phyloP scores from a whole-genome alignment of 2,888 invertebrate genomes.

The Tricholauxania praeusta region DNA sequence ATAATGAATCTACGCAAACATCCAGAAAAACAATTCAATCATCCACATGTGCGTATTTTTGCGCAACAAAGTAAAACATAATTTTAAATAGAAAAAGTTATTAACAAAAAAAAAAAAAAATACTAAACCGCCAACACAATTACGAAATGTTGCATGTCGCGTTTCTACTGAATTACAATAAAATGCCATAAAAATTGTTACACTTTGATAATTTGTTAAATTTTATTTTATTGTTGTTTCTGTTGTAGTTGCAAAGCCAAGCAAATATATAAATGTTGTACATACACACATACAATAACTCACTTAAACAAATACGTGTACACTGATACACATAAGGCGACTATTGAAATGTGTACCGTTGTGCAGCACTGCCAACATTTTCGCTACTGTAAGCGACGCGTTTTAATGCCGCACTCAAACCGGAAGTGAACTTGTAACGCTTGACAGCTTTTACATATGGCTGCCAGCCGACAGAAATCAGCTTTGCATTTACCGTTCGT shows the following conservation, averaged over 20 bases:
- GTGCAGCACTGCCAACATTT: too few relatives aligned
- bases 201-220: background rate
- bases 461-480: constrained; percentile 25
- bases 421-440: constrained; percentile 33
- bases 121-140: background rate
- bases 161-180: background rate
- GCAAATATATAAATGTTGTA: background rate
- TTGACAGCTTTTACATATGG: constrained; percentile 35
- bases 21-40: too few relatives aligned
- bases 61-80: background rate
- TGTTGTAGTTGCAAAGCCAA: constrained; percentile 1
- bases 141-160: background rate
- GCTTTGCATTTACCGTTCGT: constrained; percentile 9
- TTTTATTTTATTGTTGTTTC: background rate
- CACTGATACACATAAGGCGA: background rate
- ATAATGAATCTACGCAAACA: too few relatives aligned
- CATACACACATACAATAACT: too few relatives aligned
- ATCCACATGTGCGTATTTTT: too few relatives aligned
- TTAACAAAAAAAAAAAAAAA: constrained; percentile 3
- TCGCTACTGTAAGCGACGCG: background rate
- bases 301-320: background rate
- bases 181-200: background rate
- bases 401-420: constrained; percentile 19
- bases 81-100: background rate
- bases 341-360: background rate